Percentiles rank a stretch among this genome's conserved stretches.
Evolutionary conservation across 1,140 invertebrate genomes (phyloP).

Genomic region (Lysiphlebus fabarum): DNA sequence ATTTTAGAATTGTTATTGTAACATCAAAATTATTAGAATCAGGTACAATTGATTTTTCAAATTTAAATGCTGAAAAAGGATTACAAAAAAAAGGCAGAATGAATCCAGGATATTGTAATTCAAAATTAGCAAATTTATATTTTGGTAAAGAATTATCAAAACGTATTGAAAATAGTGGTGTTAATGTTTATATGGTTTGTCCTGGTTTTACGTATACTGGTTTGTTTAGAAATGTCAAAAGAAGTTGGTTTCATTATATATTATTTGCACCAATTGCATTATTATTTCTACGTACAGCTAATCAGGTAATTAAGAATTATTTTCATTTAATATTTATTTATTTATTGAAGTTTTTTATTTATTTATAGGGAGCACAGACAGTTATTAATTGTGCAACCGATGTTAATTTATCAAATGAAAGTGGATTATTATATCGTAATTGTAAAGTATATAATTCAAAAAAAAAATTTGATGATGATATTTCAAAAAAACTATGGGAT

Average conservation of each 20-base stretch:
- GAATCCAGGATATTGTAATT: conserved; percentile 73
- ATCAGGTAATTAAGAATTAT: too few relatives aligned
- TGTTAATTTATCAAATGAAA: conserved; percentile 60
- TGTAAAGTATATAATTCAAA: conserved; percentile 66
- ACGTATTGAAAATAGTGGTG: conserved; percentile 56
- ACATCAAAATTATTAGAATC: conserved; percentile 59
- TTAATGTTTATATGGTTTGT: conserved; percentile 74
- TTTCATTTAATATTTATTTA: too few relatives aligned
- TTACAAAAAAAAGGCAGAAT: conserved; percentile 53
- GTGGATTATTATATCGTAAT: conserved; percentile 70
- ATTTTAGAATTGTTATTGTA: conserved; percentile 57
- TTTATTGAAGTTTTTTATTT: too few relatives aligned
- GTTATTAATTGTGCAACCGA: conserved; percentile 73
- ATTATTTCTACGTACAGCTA: conserved; percentile 67
- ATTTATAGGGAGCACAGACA: conserved; percentile 71
- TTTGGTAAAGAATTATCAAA: conserved; percentile 65
- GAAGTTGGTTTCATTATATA: conserved; percentile 70
- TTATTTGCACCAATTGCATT: conserved; percentile 67
- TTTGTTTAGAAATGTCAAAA: conserved; percentile 65
- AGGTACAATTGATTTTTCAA: conserved; percentile 71
- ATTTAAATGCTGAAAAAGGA: conserved; percentile 63
- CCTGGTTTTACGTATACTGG: conserved; percentile 84
- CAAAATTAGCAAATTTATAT: conserved; percentile 75
- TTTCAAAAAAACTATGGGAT: conserved; percentile 68
- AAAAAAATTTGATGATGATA: conserved; percentile 60